Percentiles rank a stretch among this genome's conserved stretches.
phyloP scores from a whole-genome alignment of 2,797 vertebrate species.

The Liasis olivaceus region DNA sequence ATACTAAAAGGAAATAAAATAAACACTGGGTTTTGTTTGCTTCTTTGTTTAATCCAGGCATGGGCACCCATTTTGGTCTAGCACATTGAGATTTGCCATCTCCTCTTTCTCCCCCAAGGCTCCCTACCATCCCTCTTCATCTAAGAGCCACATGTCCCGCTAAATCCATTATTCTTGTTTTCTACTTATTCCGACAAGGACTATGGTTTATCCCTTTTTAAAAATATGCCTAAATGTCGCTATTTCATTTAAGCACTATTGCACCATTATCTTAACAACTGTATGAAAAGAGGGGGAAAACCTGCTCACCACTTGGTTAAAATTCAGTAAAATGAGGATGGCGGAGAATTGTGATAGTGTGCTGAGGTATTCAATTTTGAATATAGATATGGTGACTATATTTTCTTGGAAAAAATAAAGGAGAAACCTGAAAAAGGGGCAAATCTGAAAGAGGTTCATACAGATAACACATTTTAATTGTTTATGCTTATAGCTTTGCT shows the following conservation, averaged over 20 bases:
- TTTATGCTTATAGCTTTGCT: background rate
- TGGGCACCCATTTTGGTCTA: background rate
- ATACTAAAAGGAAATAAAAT: background rate
- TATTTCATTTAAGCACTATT: too few relatives aligned
- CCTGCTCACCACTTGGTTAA: background rate
- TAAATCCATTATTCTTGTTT: background rate
- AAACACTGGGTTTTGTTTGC: background rate
- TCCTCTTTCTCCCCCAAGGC: background rate
- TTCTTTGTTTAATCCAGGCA: background rate
- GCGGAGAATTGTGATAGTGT: background rate
- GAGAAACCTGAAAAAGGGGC: background rate
- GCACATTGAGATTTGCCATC: background rate
- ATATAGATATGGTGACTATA: background rate
- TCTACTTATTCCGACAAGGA: background rate
- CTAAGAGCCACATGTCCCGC: background rate
- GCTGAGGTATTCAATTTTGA: background rate
- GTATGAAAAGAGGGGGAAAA: background rate
- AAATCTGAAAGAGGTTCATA: background rate
- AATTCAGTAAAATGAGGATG: background rate
- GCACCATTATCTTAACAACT: background rate
- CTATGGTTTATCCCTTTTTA: background rate
- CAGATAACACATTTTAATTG: background rate
- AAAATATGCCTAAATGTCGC: background rate
- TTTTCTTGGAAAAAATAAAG: background rate
- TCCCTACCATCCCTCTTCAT: background rate